Conservation (phyloP, 1,140 invertebrate genomes). For the Tigriopus japonicus region DNA sequence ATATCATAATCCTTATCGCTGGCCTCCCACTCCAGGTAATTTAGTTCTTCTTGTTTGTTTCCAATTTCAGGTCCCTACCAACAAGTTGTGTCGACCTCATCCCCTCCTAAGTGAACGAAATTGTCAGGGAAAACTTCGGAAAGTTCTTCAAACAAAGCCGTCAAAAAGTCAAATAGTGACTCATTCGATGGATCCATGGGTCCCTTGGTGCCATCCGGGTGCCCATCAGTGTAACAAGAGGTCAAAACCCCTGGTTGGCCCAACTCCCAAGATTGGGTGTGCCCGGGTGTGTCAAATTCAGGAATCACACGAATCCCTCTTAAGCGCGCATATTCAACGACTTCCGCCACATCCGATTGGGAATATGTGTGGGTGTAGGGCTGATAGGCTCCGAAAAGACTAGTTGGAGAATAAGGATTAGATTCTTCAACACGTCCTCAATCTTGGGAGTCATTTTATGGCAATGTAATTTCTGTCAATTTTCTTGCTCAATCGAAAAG, state of each 20-base stretch:
- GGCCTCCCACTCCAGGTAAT: background rate
- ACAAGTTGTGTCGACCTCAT: slow-evolving; percentile 69
- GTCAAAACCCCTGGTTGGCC: slow-evolving; percentile 51
- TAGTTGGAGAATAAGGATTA: too few relatives aligned
- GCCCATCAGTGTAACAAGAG: slow-evolving; percentile 34
- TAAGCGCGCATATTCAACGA: slow-evolving; percentile 55
- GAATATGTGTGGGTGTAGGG: slow-evolving; percentile 16
- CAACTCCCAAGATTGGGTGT: slow-evolving; percentile 62
- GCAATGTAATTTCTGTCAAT: too few relatives aligned
- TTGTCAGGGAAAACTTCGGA: slow-evolving; percentile 44
- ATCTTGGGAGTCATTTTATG: too few relatives aligned
- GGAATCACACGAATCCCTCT: slow-evolving; percentile 68
- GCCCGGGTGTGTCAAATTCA: slow-evolving; percentile 86
- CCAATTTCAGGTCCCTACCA: slow-evolving; percentile 36
- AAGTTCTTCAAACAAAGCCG: slow-evolving; percentile 47
- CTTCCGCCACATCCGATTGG: slow-evolving; percentile 35
- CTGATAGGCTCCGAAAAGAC: too few relatives aligned
- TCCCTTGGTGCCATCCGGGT: slow-evolving; percentile 34
- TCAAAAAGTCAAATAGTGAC: slow-evolving; percentile 42
- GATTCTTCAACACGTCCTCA: too few relatives aligned
- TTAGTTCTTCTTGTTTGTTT: background rate
- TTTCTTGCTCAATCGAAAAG: too few relatives aligned
- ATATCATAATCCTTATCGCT: too few relatives aligned
- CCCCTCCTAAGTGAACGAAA: slow-evolving; percentile 69
- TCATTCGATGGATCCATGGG: slow-evolving; percentile 52